Evolutionary conservation across 2,113 vertebrate genomes (phyloP).

Genomic region (Serilophus lunatus): DNA sequence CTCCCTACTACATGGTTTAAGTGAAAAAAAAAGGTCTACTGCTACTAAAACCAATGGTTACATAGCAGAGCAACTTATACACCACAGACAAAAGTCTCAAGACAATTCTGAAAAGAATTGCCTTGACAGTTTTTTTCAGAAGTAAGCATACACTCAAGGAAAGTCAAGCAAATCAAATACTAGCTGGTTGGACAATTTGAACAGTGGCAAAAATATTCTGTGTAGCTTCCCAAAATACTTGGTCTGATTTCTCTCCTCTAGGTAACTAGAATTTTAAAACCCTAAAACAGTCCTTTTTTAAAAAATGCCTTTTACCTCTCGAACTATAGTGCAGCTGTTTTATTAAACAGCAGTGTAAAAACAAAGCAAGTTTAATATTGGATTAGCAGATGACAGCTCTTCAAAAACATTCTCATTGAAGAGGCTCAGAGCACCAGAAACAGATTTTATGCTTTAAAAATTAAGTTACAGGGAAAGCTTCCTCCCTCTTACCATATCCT

Average conservation of each 20-base stretch:
- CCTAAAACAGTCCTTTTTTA: neutral
- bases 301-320: neutral
- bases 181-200: neutral
- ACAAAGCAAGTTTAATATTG: neutral
- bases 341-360: neutral
- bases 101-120: neutral
- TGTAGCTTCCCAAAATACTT: neutral
- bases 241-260: neutral
- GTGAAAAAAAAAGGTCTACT: neutral
- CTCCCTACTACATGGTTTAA: neutral
- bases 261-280: neutral
- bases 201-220: neutral
- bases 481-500: neutral
- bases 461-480: slow-evolving; percentile 6
- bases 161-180: neutral
- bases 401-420: slow-evolving; percentile 37
- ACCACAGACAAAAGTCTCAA: neutral
- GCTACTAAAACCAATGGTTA: neutral
- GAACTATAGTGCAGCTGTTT: neutral
- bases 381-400: slow-evolving; percentile 1
- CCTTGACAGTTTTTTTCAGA: neutral
- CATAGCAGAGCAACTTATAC: neutral
- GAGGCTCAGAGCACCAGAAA: slow-evolving; percentile 1
- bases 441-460: slow-evolving; percentile 10
- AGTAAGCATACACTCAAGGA: neutral